Base-by-base conservation (phyloP, 2,113 vertebrate species). In the Archilochus colubris region DNA sequence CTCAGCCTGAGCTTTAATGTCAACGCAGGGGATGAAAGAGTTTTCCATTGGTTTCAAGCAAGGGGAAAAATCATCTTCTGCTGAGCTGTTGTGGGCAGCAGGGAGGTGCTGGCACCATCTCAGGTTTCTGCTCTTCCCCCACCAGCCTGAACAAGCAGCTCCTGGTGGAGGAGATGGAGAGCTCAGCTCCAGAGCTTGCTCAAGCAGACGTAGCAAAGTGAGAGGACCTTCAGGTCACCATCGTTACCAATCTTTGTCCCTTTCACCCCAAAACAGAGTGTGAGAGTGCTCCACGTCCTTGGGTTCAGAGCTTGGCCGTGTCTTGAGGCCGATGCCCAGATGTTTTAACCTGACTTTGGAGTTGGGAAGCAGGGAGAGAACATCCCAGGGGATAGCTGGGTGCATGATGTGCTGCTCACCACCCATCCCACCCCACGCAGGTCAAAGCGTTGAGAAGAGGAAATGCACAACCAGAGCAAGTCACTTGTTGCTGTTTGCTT, bases 1-100 rank as follows among this genome's bases (percentile, higher is more conserved):
- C 67, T 81, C 54, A 85, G 43, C 51, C 59, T 90, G 50, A 92
- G 74, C 79, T 81, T 92, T 82, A 85, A 82, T 68, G 70, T 92
- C 89, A 94, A 85, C 94, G 92, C 51, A 12, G 43, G 70, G 90
- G 85, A 95, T 90, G 90, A 88, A 94, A 94, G 66, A 61, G 46
- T 43, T 90, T 92, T 91, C 46, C 92, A 92, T 88, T 92, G 94
- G 89, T 91, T 88, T 70, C 75, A 46, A 94, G 57, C 69, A 84
- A 88, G 67, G 66, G 70, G 82, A 84, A 91, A 91, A 91, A 88
- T 88, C 86, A 88, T 81, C 86, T 80, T 14, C 78, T 85, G 48
- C 86, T 53, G 80, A 74, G 78, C 81, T 69, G 83, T 85, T 11
- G 9, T 40, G 40, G 40, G 40, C 40, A 40, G 40, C 40, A 40